Conservation (phyloP, 2,888 invertebrate genomes). For the Drosophila crucigera region DNA sequence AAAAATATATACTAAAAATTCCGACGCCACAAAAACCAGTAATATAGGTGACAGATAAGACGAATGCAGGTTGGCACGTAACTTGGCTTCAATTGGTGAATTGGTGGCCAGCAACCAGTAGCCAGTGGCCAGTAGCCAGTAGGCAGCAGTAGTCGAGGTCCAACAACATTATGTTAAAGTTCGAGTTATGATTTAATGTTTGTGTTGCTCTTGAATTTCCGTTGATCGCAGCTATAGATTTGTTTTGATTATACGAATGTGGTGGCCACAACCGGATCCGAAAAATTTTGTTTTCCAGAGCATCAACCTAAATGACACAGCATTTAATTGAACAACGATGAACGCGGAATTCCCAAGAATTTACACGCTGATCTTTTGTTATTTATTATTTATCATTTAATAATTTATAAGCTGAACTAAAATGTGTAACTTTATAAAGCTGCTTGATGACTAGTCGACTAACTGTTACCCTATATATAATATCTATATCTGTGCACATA, state of each 20-base stretch:
- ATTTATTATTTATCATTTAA: not conserved
- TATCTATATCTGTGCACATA: not conserved
- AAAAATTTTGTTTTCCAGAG: conserved; percentile 28
- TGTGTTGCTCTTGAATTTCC: conserved; percentile 41
- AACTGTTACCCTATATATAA: not conserved
- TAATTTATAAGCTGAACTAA: conserved; percentile 9
- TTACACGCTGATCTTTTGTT: conserved; percentile 6
- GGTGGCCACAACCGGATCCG: conserved; percentile 38
- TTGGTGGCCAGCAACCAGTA: conserved; percentile 3
- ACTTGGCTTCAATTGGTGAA: conserved; percentile 36
- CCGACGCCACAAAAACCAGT: conserved; percentile 27
- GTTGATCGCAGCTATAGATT: conserved; percentile 7
- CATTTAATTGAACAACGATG: conserved; percentile 4
- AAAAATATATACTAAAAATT: conserved; percentile 39
- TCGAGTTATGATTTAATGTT: conserved; percentile 26
- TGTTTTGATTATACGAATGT: not conserved
- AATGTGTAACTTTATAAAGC: not conserved
- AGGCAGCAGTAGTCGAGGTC: conserved; percentile 28
- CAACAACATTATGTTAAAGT: conserved; percentile 25
- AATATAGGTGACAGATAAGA: conserved; percentile 15
- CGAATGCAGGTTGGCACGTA: conserved; percentile 53
- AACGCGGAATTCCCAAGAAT: conserved; percentile 29
- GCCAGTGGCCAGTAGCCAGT: not conserved
- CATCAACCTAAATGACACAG: conserved; percentile 11
- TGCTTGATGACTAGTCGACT: not conserved